A percentile compares a stretch with the other conserved stretches of the same genome.
These are phyloP conservation scores for Coregonus clupeaformis DNA, from an alignment of 2,113 vertebrate genomes.

Conservation along the genomic window DNA sequence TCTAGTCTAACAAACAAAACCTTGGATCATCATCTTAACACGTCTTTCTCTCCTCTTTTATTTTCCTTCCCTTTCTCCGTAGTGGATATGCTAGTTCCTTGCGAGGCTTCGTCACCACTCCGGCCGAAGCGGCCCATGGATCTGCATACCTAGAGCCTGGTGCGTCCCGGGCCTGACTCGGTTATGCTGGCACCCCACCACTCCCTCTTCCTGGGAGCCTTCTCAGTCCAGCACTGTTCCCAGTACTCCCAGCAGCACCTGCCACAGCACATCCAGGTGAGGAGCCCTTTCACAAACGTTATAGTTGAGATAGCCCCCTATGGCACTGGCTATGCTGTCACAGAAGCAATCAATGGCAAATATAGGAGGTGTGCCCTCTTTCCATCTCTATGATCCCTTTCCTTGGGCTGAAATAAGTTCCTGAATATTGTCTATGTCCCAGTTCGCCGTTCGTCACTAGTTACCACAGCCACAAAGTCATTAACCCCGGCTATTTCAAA, in stretches of 20 bases:
- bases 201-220: constrained; percentile 74
- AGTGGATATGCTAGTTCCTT: constrained; percentile 57
- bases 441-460: too few species aligned
- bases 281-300: background rate
- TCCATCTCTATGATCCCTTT: too few species aligned
- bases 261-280: constrained; percentile 73
- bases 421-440: too few species aligned
- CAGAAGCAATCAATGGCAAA: too few species aligned
- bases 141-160: constrained; percentile 81
- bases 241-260: constrained; percentile 69
- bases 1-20: background rate
- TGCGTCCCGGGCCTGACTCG: constrained; percentile 72
- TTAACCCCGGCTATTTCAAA: too few species aligned
- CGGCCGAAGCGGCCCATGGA: constrained; percentile 80
- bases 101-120: constrained; percentile 9
- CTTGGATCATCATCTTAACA: background rate
- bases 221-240: constrained; percentile 69
- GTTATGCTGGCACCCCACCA: constrained; percentile 77
- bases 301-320: background rate
- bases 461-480: too few species aligned
- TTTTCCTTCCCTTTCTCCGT: background rate
- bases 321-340: background rate
- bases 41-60: background rate
- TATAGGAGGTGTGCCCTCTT: too few species aligned
- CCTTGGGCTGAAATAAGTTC: too few species aligned